A percentile compares a stretch with the other conserved stretches of the same genome.
Conservation (phyloP, 92 coral and sea anemone species). For the Meandrina meandrites region DNA sequence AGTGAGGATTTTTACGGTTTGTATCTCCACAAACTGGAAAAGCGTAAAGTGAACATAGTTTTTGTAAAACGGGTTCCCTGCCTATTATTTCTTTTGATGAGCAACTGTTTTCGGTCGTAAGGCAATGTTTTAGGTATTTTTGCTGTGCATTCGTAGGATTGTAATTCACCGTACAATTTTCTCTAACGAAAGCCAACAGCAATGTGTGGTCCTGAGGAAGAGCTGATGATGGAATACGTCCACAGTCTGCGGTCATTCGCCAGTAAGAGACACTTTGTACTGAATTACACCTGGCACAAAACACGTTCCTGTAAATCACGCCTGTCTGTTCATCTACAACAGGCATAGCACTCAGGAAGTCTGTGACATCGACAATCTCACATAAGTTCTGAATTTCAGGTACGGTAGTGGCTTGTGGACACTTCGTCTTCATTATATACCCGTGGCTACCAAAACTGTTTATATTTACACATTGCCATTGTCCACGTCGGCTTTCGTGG, state of each 20-base stretch:
- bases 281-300: slow-evolving; percentile 30
- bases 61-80: slow-evolving; percentile 1
- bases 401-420: not conserved
- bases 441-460: not conserved
- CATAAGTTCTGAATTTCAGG: not conserved
- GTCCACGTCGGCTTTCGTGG: not conserved
- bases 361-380: not conserved
- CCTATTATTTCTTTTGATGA: not conserved
- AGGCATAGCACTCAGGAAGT: slow-evolving; percentile 14
- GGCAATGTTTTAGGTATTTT: not conserved
- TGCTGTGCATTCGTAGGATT: slow-evolving; percentile 1
- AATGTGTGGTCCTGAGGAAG: slow-evolving; percentile 11
- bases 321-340: slow-evolving; percentile 6
- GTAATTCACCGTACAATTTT: slow-evolving; percentile 21
- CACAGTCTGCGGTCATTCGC: slow-evolving; percentile 26
- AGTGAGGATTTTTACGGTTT: slow-evolving; percentile 13
- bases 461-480: slow-evolving; percentile 20
- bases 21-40: slow-evolving; percentile 24
- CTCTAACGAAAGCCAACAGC: slow-evolving; percentile 5
- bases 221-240: slow-evolving; percentile 3
- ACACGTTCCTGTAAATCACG: slow-evolving; percentile 26
- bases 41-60: slow-evolving; percentile 19
- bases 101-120: not conserved
- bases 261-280: slow-evolving; percentile 14
- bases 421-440: slow-evolving; percentile 5